phyloP scores from a whole-genome alignment of 2,888 invertebrate genomes.

The Lasioglossum pauxillum region DNA sequence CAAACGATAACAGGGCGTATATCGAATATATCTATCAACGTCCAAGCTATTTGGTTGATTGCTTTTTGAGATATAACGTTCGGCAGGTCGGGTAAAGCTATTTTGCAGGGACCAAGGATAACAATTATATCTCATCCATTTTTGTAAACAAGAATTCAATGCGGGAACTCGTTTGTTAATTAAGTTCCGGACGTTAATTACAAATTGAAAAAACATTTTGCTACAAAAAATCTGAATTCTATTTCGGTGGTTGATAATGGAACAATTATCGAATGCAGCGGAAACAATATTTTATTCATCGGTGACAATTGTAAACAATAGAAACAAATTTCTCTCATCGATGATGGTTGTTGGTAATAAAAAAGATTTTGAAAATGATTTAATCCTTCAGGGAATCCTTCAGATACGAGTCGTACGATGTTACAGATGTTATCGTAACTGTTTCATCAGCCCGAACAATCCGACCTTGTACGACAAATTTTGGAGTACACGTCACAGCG shows the following conservation, averaged over 20 bases:
- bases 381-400: too few species aligned
- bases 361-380: not conserved
- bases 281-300: not conserved
- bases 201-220: not conserved
- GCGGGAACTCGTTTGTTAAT: too few species aligned
- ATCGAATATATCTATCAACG: not conserved
- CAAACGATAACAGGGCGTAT: not conserved
- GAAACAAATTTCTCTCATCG: not conserved
- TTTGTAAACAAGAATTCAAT: too few species aligned
- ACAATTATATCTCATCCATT: too few species aligned
- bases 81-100: not conserved
- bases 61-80: not conserved
- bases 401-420: too few species aligned
- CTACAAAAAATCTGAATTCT: not conserved
- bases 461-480: not conserved
- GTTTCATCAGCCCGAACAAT: not conserved
- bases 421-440: too few species aligned
- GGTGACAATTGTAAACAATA: not conserved
- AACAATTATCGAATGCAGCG: not conserved
- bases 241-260: not conserved
- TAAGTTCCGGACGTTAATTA: not conserved
- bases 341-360: not conserved
- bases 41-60: not conserved
- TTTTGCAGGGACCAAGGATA: not conserved
- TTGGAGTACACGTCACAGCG: not conserved